Base-by-base conservation (phyloP, 1,140 invertebrate genomes). In the Aleiodes sp. region DNA sequence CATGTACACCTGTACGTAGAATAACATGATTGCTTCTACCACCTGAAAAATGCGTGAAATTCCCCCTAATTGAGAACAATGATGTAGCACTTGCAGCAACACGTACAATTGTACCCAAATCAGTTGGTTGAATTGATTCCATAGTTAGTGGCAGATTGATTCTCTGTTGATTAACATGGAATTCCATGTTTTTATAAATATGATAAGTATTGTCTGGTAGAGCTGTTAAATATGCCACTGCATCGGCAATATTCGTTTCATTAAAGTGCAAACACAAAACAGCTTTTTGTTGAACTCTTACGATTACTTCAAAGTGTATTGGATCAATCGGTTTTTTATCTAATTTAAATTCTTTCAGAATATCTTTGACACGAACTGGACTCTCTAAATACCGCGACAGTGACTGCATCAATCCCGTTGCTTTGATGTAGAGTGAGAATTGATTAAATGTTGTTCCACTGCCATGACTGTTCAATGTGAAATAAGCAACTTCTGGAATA, bases 381-480 rank as follows among this genome's bases (percentile, higher is more conserved):
- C 81, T 74, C 76, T 88, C 72, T 70, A 81, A n/a, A 78, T 84
- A 76, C 68, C 80, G 71, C 61, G 80, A 75, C 52, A 82, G 70
- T 74, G 86, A 75, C 76, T 84, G 68, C 70, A 81, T 72, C 74
- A 86, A 62, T 9, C 89, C 89, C 67, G 88, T 86, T 1, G 86
- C 85, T 82, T 90, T 90, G 8, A 90, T 81, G 66, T 90, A 89
- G 0, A 90, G 88, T 56, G 87, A 86, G 68, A 89, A 76, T 67
- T 89, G 85, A 68, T 88, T 88, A 1, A 88, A 86, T 65, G 87
- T 86, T 62, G 84, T 83, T 14, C 88, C 89, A 72, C 88, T 82
- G 1, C 88, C 88, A 73, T 91, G 89, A 68, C 88, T 89, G 75
- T 89, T 88, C 14, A 90, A 77, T 33, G 88, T 89, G 16, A 90